Base-by-base conservation (phyloP, 2,797 vertebrate species). In the Pitangus sulphuratus region DNA sequence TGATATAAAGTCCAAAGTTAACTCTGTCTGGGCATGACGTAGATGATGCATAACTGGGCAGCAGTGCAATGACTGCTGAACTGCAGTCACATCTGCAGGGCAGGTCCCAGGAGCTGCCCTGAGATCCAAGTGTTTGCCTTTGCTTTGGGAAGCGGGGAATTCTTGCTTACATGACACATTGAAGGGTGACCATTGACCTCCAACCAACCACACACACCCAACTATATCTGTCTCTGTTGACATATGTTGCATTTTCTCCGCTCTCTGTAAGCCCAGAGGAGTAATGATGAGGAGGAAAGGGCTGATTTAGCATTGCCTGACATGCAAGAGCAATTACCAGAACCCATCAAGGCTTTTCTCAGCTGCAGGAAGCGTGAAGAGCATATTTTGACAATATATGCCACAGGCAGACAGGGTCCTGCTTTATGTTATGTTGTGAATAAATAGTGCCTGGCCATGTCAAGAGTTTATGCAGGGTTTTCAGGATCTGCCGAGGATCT, bases 291-390 rank as follows among this genome's bases (percentile, higher is more conserved):
- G 42, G 79, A 90, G 57, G 61, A 81, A 88, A 80, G 25, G 62
- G 57, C 30, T 75, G 82, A 75, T 88, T 71, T 90, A 89, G 85
- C 28, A 1, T 71, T 68, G 79, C 33, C 53, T 90, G 65, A 65
- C 61, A 80, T 8, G 8, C 60, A 78, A 75, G 85, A 81, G 76
- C 79, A 92, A 75, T 91, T 95, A 80, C 45, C 53, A 87, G 85
- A 91, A 64, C 42, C 39, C 53, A 89, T 87, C 80, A 93, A 90
- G 74, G 74, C 70, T 91, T 93, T 92, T 84, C 58, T 92, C 74
- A 69, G 40, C 86, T 64, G 50, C 9, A 2, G 70, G 88, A 76
- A 79, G 84, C 0, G 1, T 72, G 57, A 92, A 84, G 93, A 90
- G 54, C 1, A 0, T 72, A 85, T 93, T 96, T 91, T 95, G 93